phyloP scores from a whole-genome alignment of 2,797 vertebrate genomes.

The Crax fasciolata region DNA sequence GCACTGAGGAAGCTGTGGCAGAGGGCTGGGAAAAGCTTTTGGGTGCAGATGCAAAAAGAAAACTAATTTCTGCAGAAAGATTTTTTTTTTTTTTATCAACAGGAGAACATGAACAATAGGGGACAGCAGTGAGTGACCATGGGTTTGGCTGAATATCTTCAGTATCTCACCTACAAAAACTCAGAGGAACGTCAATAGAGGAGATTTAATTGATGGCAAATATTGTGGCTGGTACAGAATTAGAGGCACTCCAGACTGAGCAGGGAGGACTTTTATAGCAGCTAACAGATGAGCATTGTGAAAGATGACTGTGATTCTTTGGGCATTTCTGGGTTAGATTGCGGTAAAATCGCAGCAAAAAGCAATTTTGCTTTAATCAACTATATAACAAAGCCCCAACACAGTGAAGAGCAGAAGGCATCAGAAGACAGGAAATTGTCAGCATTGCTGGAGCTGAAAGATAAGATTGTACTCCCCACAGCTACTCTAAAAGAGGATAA shows the following conservation, averaged over 20 bases:
- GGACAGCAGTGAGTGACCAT: neutral
- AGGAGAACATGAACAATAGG: neutral
- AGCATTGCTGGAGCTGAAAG: conserved; percentile 59
- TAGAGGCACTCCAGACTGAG: neutral
- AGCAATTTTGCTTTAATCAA: conserved; percentile 68
- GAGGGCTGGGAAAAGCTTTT: neutral
- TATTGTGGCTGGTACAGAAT: neutral
- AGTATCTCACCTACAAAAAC: neutral
- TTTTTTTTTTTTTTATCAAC: neutral
- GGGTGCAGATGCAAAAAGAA: neutral
- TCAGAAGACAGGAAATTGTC: conserved; percentile 54
- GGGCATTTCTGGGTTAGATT: conserved; percentile 41
- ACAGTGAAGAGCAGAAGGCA: conserved; percentile 31
- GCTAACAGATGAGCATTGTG: conserved; percentile 69
- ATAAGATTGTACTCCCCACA: conserved; percentile 58
- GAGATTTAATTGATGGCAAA: conserved; percentile 27
- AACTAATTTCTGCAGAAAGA: neutral
- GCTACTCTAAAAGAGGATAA: conserved; percentile 31
- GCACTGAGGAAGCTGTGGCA: neutral
- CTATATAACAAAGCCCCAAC: conserved; percentile 28
- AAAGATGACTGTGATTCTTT: conserved; percentile 75
- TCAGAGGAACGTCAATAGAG: neutral
- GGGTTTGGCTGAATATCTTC: neutral
- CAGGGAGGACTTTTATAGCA: conserved; percentile 46
- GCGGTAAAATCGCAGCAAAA: conserved; percentile 43